Conservation (phyloP, 2,797 vertebrate species). For the Carduelis carduelis region DNA sequence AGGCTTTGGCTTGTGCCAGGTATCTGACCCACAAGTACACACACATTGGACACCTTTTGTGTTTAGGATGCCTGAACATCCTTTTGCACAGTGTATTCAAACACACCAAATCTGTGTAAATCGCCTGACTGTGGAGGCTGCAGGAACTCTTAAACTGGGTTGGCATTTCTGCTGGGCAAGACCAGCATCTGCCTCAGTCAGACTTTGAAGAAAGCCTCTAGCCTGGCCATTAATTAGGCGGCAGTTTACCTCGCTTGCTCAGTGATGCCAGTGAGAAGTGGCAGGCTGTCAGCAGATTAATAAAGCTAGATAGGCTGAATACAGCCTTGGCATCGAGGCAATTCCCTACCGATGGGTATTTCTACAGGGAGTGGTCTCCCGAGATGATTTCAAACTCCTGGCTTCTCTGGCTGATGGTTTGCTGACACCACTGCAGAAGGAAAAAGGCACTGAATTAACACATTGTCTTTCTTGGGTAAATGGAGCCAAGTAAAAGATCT, state of each 20-base stretch:
- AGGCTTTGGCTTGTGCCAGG: neutral
- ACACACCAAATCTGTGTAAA: neutral
- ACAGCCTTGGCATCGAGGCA: neutral
- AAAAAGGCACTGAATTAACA: neutral
- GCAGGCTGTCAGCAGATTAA: neutral
- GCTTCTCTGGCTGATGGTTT: neutral
- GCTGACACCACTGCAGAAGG: neutral
- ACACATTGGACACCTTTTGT: accelerated
- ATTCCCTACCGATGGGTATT: neutral
- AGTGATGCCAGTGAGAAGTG: neutral
- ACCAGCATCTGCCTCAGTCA: neutral
- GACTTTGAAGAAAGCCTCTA: neutral
- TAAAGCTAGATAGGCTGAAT: neutral
- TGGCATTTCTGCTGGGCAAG: neutral
- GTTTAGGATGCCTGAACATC: neutral
- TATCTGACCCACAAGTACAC: neutral
- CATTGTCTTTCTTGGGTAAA: neutral
- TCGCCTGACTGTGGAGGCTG: neutral
- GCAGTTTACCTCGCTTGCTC: neutral
- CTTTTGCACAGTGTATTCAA: neutral
- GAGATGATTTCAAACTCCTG: neutral
- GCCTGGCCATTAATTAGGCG: neutral
- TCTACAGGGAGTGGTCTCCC: neutral
- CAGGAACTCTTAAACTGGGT: neutral
- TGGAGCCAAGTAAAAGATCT: neutral